Conservation (phyloP, 2,888 invertebrate genomes). For the Stenichneumon culpator region DNA sequence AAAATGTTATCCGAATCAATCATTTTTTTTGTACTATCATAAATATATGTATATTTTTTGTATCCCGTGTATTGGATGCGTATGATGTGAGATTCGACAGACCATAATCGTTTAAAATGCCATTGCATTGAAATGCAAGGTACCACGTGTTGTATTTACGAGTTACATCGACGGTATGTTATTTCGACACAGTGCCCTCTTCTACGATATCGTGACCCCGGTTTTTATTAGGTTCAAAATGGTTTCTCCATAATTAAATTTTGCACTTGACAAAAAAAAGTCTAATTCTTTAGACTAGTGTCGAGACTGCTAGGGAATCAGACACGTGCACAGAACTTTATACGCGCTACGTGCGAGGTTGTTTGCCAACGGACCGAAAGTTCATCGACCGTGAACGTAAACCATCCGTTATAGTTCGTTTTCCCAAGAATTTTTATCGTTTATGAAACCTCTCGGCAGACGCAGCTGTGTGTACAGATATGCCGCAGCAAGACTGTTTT, state of each 20-base stretch:
- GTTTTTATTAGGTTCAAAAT: too few species aligned
- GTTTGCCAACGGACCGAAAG: slow-evolving; percentile 19
- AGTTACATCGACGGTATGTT: too few species aligned
- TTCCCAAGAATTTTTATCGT: background rate
- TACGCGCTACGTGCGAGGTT: background rate
- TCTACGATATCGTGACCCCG: too few species aligned
- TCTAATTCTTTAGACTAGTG: background rate
- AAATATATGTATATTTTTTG: background rate
- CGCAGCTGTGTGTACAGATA: background rate
- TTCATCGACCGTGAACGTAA: slow-evolving; percentile 12
- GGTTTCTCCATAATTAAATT: background rate
- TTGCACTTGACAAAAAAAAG: background rate
- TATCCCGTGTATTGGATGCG: too few species aligned
- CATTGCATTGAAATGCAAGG: background rate
- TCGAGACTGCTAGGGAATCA: background rate
- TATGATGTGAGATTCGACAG: too few species aligned
- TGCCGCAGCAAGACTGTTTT: background rate
- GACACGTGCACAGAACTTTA: background rate
- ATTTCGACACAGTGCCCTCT: too few species aligned
- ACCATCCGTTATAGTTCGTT: background rate
- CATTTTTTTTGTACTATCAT: background rate
- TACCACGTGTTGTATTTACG: background rate
- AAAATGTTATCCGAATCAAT: background rate
- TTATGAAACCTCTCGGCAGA: background rate
- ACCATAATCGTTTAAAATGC: too few species aligned